Base-by-base conservation (phyloP, 2,888 invertebrate genomes). In the Netelia melanura region DNA sequence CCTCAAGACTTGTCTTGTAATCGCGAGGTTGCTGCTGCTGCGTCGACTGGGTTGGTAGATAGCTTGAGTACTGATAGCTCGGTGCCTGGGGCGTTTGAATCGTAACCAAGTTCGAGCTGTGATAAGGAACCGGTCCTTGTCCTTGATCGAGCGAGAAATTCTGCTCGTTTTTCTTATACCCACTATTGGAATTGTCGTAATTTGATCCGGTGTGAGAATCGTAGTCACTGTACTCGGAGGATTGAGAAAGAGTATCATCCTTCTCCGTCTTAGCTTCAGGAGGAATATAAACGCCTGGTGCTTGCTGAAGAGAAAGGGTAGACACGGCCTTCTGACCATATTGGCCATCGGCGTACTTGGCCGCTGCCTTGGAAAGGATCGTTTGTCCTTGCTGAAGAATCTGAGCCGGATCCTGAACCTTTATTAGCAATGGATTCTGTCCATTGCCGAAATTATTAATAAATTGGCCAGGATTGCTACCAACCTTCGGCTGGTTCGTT, bases 31-130 rank as follows among this genome's bases (percentile, higher is more conserved):
- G 78, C 23, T 86, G 87, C 54, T 80, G 86, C 1, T 82, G 82
- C 2, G 87, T 68, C 30, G 86, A 52, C 30, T 89, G 90, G 0
- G 89, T 86, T 1, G 92, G 89, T 43, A 90, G 87, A 78, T 90
- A 91, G 54, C 88, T 90, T 1, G 91, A 88, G 58, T 92, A 92
- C 6, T 89, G 91, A 86, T 92, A 92, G 77, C 72, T 89, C 83
- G 89, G 88, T 0, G 90, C 70, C 58, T 87, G 89, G 0, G 91
- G 88, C 3, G 89, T 88, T 58, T 91, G 91, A 5, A 85, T 87
- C 0, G 91, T 91, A 3, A 86, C 89, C 11, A 86, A 86, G 76
- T 90, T 90, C 54, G 90, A 90, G 52, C 67, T 88, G 58, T 87
- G 89, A 85, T 91, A 90, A 43, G 87, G 74, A 38, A 82, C 79